Conservation (phyloP, 2,888 invertebrate species). For the Carterocephalus palaemon region DNA sequence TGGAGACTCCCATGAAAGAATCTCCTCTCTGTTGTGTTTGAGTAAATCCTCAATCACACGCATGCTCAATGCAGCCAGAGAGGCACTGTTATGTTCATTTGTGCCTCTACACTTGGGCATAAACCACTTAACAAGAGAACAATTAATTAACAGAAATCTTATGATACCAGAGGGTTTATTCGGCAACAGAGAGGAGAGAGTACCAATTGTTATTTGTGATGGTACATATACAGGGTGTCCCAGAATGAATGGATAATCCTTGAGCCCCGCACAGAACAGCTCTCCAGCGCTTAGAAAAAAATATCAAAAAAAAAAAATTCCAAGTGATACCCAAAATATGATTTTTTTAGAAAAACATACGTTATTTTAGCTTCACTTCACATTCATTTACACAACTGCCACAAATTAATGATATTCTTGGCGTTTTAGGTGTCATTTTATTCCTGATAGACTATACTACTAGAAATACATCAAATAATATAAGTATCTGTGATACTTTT, state of each 20-base stretch:
- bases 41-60: not conserved
- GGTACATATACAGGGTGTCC: conserved; percentile 20
- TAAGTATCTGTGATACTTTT: no score
- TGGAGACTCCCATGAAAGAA: not conserved
- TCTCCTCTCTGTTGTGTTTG: not conserved
- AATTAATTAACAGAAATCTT: not conserved
- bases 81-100: not conserved
- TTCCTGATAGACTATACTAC: no score
- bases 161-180: conserved; percentile 9
- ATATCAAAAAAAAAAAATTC: conserved; percentile 7
- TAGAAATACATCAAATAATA: no score
- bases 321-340: no score
- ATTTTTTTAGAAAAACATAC: no score
- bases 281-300: conserved; percentile 5
- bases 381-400: no score
- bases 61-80: not conserved
- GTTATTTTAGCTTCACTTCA: no score
- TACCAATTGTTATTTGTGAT: conserved; percentile 15
- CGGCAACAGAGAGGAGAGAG: conserved; percentile 7
- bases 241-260: conserved; percentile 14
- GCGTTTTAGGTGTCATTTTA: no score
- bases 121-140: not conserved
- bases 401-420: no score
- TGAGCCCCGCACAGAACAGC: no score
- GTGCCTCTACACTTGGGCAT: conserved; percentile 1